These are phyloP conservation scores for Amphipoea lucens DNA, from an alignment of 2,888 invertebrate genomes.

Conservation along the genomic window DNA sequence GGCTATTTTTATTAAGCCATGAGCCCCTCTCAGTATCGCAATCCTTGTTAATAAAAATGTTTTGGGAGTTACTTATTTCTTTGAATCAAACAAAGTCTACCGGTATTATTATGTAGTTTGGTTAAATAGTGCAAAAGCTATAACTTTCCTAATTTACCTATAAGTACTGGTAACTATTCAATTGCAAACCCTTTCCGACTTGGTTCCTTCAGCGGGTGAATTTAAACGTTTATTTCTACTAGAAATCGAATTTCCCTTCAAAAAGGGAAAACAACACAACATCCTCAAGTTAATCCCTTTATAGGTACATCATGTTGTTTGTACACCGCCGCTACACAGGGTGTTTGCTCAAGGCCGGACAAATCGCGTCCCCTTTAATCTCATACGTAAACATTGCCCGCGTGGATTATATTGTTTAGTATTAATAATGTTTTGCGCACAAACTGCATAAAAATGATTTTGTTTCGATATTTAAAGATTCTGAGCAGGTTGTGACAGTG, in stretches of 20 bases:
- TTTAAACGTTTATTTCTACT: not conserved
- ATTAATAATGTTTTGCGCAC: slow-evolving; percentile 56
- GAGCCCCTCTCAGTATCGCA: not conserved
- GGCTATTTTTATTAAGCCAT: not conserved
- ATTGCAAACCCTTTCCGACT: not conserved
- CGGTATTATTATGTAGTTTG: too few relatives aligned
- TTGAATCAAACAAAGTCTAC: not conserved
- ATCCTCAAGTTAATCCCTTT: slow-evolving; percentile 47
- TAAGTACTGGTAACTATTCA: not conserved
- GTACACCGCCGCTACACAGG: slow-evolving; percentile 38
- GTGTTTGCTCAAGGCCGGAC: slow-evolving; percentile 53
- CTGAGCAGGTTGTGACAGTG: too few relatives aligned
- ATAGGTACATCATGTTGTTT: slow-evolving; percentile 46
- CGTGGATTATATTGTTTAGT: slow-evolving; percentile 61
- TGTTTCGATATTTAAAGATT: not conserved
- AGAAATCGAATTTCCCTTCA: not conserved
- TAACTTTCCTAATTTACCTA: not conserved
- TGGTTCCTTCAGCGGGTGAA: not conserved
- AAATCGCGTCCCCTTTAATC: slow-evolving; percentile 64
- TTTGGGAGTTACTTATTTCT: too few relatives aligned
- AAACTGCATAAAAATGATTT: slow-evolving; percentile 11
- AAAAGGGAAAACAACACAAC: slow-evolving; percentile 30
- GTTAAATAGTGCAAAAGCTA: not conserved
- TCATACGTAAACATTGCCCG: slow-evolving; percentile 56
- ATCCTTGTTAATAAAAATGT: not conserved